These are phyloP conservation scores for Illadopsis cleaveri DNA, from an alignment of 2,113 vertebrate species.

Conservation along the genomic window DNA sequence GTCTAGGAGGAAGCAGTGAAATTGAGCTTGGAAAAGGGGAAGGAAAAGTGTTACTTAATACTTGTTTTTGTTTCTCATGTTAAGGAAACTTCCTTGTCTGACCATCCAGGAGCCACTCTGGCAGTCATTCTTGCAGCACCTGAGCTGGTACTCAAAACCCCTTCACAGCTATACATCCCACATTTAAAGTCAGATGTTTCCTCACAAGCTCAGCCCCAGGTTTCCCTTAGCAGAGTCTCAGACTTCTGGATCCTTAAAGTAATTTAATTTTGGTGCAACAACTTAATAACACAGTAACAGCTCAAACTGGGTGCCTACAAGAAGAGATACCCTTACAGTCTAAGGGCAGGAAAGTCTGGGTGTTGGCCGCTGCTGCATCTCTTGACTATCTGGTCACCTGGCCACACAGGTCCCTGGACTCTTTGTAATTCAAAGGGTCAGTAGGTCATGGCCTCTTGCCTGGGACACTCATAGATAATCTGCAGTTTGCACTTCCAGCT, in stretches of 20 bases:
- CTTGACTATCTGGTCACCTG: neutral
- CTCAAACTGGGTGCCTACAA: neutral
- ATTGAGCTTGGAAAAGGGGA: neutral
- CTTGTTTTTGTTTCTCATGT: neutral
- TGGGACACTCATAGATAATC: neutral
- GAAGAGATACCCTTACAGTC: neutral
- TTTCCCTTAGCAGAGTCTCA: neutral
- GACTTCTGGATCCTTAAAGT: neutral
- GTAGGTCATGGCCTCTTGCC: neutral
- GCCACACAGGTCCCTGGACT: accelerated
- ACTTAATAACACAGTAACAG: neutral
- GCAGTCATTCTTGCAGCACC: neutral
- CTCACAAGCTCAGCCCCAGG: neutral
- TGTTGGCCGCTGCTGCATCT: neutral
- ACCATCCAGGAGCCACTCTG: neutral
- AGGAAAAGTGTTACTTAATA: neutral
- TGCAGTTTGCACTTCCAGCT: neutral
- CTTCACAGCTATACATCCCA: neutral
- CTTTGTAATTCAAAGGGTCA: neutral
- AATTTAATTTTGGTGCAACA: neutral
- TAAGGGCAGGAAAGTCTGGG: neutral
- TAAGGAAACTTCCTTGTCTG: neutral
- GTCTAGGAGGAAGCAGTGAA: neutral
- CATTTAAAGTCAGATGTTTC: neutral
- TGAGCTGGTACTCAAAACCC: neutral